These are phyloP conservation scores for Henricia sp. DNA, from an alignment of 53 echinoderm and acorn worm species.

Conservation along the genomic window DNA sequence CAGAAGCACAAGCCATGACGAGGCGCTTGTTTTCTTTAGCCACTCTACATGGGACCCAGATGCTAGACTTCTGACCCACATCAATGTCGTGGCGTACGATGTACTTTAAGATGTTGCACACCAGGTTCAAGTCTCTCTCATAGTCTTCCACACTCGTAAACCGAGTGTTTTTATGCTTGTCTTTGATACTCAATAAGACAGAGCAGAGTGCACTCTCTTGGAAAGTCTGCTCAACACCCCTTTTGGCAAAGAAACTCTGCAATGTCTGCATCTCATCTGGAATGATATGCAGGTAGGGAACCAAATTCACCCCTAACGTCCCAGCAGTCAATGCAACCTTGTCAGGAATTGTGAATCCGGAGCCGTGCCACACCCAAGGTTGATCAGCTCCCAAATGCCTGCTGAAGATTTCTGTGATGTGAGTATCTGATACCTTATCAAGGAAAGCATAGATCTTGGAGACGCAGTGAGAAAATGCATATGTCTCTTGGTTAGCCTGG, in stretches of 20 bases:
- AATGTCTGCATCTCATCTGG: conserved; percentile 14
- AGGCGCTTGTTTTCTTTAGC: not conserved
- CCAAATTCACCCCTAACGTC: conserved; percentile 26
- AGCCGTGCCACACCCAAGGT: conserved; percentile 73
- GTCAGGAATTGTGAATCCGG: conserved; percentile 56
- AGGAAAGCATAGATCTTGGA: conserved; percentile 32
- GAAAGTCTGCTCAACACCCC: conserved; percentile 34
- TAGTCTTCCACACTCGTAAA: not conserved
- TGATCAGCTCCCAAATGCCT: not conserved
- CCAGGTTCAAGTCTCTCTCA: conserved; percentile 37
- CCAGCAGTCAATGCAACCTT: conserved; percentile 41
- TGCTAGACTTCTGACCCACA: not conserved
- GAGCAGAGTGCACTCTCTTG: conserved; percentile 9
- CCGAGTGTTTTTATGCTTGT: not conserved
- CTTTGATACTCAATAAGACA: conserved; percentile 8
- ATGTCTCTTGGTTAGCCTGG: not conserved
- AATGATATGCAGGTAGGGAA: conserved; percentile 38
- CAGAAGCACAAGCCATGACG: conserved; percentile 1
- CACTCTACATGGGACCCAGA: conserved; percentile 40
- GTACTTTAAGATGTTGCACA: conserved; percentile 43
- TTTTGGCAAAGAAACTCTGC: not conserved
- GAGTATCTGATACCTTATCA: not conserved
- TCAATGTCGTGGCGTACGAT: not conserved
- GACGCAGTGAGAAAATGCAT: not conserved
- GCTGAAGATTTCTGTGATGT: not conserved